phyloP scores from a whole-genome alignment of 2,113 vertebrate species.

The Catharus bicknelli region DNA sequence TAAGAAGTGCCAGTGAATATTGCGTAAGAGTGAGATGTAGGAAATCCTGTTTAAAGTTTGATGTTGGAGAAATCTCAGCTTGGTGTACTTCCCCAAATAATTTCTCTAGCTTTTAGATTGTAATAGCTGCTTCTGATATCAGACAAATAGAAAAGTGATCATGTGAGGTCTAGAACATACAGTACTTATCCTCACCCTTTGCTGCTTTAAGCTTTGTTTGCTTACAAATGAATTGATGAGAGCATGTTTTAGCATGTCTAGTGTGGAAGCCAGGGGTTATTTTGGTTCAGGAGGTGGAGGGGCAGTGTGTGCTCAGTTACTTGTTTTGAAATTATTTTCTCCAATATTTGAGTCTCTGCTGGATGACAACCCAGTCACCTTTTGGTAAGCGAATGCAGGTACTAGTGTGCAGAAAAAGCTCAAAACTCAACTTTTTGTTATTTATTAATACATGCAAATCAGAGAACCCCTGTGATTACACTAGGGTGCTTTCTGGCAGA shows the following conservation, averaged over 20 bases:
- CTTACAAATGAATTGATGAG: neutral
- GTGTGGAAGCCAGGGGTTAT: neutral
- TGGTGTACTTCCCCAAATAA: neutral
- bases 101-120: neutral
- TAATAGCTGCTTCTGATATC: neutral
- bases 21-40: neutral
- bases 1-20: neutral
- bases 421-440: neutral
- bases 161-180: neutral
- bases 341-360: neutral
- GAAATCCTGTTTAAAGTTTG: neutral
- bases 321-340: neutral
- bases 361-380: neutral
- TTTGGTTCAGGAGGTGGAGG: neutral
- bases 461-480: neutral
- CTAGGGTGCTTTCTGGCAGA: neutral
- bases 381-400: neutral
- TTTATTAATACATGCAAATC: neutral
- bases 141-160: neutral
- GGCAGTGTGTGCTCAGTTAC: neutral
- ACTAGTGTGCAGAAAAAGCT: neutral
- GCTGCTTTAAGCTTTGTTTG: conserved; percentile 3
- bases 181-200: neutral
- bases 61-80: neutral
- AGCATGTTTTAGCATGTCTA: rapidly evolving